Base-by-base conservation (phyloP, 2,888 invertebrate genomes). In the Uropetala carovei region DNA sequence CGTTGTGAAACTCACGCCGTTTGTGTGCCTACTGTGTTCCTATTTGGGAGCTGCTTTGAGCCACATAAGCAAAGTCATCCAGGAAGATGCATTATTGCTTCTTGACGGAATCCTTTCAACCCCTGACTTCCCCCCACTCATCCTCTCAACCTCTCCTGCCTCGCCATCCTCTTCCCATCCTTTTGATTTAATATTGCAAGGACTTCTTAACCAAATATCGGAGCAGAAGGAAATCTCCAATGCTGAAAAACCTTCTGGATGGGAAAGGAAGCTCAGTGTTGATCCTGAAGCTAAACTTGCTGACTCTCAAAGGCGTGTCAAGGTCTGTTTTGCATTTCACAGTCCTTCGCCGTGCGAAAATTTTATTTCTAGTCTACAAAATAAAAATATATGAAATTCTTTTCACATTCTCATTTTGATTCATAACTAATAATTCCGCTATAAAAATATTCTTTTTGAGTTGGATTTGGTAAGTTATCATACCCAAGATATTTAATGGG, bases 41-140 rank as follows among this genome's bases (percentile, higher is more conserved):
- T 98, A 98, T 94, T 95, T 99, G 86, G 96, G 97, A 92, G 98
- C 98, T 95, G 97, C 98, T 0, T 98, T 99, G 98, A 98, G 98
- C 0, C 98, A 99, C 94, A 97, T 99, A 93, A 96, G 98, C 94
- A 96, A 96, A 16, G 96, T 96, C 91, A 97, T 99, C 93, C 98
- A 98, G 94, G 97, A 98, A 94, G 98, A 98, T 95, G 98, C 98
- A 0, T 95, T 99, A 0, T 94, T 97, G 0, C 96, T 98, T 93
- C 95, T 99, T 27, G 98, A 98, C 94, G 96, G 97, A 82, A 95
- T 98, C n/a, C 95, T 98, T 89, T 89, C 89, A 30, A 43, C 43
- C 14, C 64, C 64, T 43, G 27, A 13, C n/a, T n/a, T 89, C n/a
- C 43, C 89, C 43, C 43, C 43, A 56, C 64, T 89, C 60, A 89